phyloP scores from a whole-genome alignment of 2,888 invertebrate genomes.

The Rhogogaster chlorosoma region DNA sequence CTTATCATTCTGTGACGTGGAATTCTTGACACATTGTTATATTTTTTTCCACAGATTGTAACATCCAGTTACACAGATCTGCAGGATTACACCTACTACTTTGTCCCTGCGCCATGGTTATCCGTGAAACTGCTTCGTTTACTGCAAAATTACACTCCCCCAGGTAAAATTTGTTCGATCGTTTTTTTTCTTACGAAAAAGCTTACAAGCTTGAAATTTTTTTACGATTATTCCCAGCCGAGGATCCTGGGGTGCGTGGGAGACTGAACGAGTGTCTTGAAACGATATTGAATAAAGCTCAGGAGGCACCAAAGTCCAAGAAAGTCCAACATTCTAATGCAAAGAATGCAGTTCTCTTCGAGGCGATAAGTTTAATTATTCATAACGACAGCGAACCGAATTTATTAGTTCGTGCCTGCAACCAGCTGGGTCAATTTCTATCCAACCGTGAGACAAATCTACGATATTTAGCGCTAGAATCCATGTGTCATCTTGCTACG shows the following conservation, averaged over 20 bases:
- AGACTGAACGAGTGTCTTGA: slow-evolving; percentile 98
- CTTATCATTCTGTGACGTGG: not conserved
- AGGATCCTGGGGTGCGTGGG: slow-evolving; percentile 98
- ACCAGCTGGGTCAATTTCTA: slow-evolving; percentile 98
- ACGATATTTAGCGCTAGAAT: slow-evolving; percentile 98
- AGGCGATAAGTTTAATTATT: slow-evolving; percentile 99
- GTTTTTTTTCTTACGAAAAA: not conserved
- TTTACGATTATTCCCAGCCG: slow-evolving; percentile 78
- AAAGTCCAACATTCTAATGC: slow-evolving; percentile 99
- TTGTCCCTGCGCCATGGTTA: slow-evolving; percentile 99
- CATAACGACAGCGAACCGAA: slow-evolving; percentile 99
- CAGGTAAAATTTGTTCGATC: slow-evolving; percentile 80
- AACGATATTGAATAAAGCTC: slow-evolving; percentile 98
- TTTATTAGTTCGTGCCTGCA: slow-evolving; percentile 97
- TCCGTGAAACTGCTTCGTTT: slow-evolving; percentile 97
- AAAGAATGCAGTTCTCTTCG: slow-evolving; percentile 99
- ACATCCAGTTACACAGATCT: slow-evolving; percentile 99
- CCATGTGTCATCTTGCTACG: slow-evolving; percentile 99
- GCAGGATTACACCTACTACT: slow-evolving; percentile 99
- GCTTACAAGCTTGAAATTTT: not conserved
- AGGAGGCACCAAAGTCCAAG: slow-evolving; percentile 99
- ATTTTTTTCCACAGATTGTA: slow-evolving; percentile 86
- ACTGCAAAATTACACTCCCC: slow-evolving; percentile 98
- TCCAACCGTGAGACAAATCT: slow-evolving; percentile 98
- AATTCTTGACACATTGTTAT: not conserved